Base-by-base conservation (phyloP, 2,113 vertebrate genomes). In the Rhipidura dahli region DNA sequence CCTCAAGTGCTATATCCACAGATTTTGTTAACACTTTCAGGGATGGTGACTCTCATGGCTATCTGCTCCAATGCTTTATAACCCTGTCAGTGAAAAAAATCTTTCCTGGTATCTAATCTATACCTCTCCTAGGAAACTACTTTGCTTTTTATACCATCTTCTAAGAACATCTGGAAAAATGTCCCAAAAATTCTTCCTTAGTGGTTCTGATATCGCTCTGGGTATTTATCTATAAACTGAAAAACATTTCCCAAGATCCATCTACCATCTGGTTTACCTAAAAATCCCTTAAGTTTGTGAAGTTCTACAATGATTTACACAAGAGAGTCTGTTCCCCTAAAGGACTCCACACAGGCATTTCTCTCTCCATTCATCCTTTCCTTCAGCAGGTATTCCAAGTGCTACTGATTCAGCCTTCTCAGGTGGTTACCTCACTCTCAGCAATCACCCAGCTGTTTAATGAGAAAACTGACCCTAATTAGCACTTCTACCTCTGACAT, bases 301-400 rank as follows among this genome's bases (percentile, higher is more conserved):
- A 60, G 39, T 44, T 64, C 26, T 60, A 33, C 45, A 69, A n/a
- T 66, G n/a, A 79, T 53, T 79, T 57, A 65, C 23, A 53, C 20
- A 50, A 22, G 14, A 82, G 10, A 77, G 50, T 39, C 20, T 59
- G 10, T 24, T 82, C 39, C 15, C 15, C 49, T 76, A 19, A 79
- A 88, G 45, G 54, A 37, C 10, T 73, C 22, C 26, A 42, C 31
- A 40, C 0, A 1, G 4, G 23, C 0, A 0, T 47, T 77, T 68
- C 53, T 72, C 44, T 47, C 53, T 54, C 35, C 44, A 42, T 91
- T 87, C 2, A 1, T 18, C 7, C 37, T 60, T 64, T 81, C 31
- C 33, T 64, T 91, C 73, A 89, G 40, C 3, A 2, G 50, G 47
- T 66, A 35, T 22, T 80, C n/a, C 30, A 84, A 40, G 35, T 27